Evolutionary conservation across 2,797 vertebrate species (phyloP), one percentile per base, ranked within the genome.

Genomic region (Hoplostethus atlanticus): DNA sequence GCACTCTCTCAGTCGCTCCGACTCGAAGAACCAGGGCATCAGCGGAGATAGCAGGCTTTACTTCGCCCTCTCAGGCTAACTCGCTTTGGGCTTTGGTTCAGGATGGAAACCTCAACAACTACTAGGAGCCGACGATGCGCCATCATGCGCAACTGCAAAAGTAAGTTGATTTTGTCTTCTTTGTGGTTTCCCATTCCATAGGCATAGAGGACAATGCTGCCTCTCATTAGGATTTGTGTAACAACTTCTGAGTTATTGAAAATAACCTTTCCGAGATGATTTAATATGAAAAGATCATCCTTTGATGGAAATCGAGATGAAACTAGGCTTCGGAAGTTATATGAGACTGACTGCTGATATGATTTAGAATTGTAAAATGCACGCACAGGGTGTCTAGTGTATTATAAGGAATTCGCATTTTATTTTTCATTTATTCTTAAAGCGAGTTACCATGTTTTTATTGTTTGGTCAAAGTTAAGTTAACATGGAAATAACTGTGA

Each of bases 51-150:
- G 95, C 95, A 94, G 92, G 92, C 93, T 93, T 89, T 89, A 84
- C 76, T 81, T 94, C 77, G 82, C 73, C 90, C 82, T 89, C 73
- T 86, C 75, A 94, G 92, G 93, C 95, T 96, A 96, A 95, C 95
- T 96, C 94, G 95, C 95, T 95, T 93, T 94, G 90, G 88, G 76
- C 94, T 95, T 96, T 96, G 94, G 94, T 95, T 95, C 90, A 89
- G 84, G 81, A 96, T 96, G 95, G 95, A 95, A 84, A 93, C 89
- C 80, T 91, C 92, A 77, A 87, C 91, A 84, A 92, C 86, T 87
- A 85, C 83, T 92, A 93, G 93, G 94, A 94, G 93, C 92, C 91
- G 92, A 93, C 93, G 93, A 87, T 89, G 92, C 93, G 94, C 93
- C 91, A 80, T 93, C 83, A 75, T 92, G 85, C 93, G 87, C 89